phyloP scores from a whole-genome alignment of 2,888 invertebrate genomes.

The Andrena minutula region DNA sequence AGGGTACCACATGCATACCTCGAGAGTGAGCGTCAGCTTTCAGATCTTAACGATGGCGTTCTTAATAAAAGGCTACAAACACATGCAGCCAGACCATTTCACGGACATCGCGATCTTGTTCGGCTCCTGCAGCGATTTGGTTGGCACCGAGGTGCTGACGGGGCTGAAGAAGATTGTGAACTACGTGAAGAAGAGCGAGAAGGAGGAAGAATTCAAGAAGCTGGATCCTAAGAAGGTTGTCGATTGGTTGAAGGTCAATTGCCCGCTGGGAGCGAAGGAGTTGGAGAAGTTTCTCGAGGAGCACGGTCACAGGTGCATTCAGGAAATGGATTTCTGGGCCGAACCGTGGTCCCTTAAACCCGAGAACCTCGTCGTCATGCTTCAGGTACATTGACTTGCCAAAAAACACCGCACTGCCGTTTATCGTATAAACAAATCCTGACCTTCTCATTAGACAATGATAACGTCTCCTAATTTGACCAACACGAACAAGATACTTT shows the following conservation, averaged over 20 bases:
- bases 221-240: conserved; percentile 86
- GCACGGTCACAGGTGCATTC: conserved; percentile 90
- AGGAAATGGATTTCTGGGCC: conserved; percentile 90
- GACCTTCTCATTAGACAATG: conserved; percentile 55
- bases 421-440: neutral
- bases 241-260: conserved; percentile 87
- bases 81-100: conserved; percentile 88
- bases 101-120: conserved; percentile 90
- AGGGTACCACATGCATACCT: conserved; percentile 84
- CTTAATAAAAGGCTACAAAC: conserved; percentile 86
- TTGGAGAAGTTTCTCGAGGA: conserved; percentile 88
- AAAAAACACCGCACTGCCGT: neutral
- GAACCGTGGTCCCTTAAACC: conserved; percentile 89
- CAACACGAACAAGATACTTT: conserved; percentile 64
- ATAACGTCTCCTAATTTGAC: conserved; percentile 4
- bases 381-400: conserved; percentile 85
- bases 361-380: conserved; percentile 87
- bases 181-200: conserved; percentile 84
- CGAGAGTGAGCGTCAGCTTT: conserved; percentile 86
- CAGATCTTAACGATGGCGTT: conserved; percentile 87
- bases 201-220: conserved; percentile 85
- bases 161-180: conserved; percentile 85
- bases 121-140: conserved; percentile 89
- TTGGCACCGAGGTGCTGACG: conserved; percentile 91
- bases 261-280: conserved; percentile 85